Evolutionary conservation across 2,888 invertebrate genomes (phyloP), one percentile per base, ranked within the genome.

Genomic region (Tiliacea aurago): DNA sequence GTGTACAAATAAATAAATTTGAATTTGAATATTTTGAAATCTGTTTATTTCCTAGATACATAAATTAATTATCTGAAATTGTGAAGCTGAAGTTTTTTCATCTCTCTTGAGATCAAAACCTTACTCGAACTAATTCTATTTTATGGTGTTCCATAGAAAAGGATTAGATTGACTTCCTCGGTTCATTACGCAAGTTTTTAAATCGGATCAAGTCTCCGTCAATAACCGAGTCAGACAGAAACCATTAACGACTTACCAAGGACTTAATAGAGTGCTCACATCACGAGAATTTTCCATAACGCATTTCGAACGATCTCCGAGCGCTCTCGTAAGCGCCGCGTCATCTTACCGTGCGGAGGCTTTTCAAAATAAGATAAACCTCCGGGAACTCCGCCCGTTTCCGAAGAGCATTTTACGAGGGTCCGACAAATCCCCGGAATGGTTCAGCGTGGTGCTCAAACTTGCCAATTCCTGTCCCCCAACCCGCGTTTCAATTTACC

Each of bases 401-500:
- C 89, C 90, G 89, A 90, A 89, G 88, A 92, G 86, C 89, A 88
- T 91, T 94, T 93, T 94, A 93, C 91, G 93, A 94, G 92, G 94
- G 93, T 92, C 91, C 87, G 89, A 92, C 92, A 93, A 93, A 94
- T 93, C 92, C 92, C 88, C 84, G 87, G 83, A 91, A 92, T 88
- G 89, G 89, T 88, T 85, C 85, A 87, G 87, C 84, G 84, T 87
- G 88, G 89, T 91, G 87, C 89, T 91, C 92, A 89, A 92, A 91
- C 90, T 91, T 90, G 89, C 89, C 93, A 88, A 91, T 92, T 91
- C 87, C 80, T 87, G 89, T 89, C 86, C 88, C 90, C 89, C 90
- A 88, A 86, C 90, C 90, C 91, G 90, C 89, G 89, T 93, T 94
- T 94, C 94, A 94, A 94, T 94, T 94, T 94, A 91, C 93, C 91